Evolutionary conservation across 2,113 vertebrate genomes (phyloP).

Genomic region (Chaenocephalus aceratus): DNA sequence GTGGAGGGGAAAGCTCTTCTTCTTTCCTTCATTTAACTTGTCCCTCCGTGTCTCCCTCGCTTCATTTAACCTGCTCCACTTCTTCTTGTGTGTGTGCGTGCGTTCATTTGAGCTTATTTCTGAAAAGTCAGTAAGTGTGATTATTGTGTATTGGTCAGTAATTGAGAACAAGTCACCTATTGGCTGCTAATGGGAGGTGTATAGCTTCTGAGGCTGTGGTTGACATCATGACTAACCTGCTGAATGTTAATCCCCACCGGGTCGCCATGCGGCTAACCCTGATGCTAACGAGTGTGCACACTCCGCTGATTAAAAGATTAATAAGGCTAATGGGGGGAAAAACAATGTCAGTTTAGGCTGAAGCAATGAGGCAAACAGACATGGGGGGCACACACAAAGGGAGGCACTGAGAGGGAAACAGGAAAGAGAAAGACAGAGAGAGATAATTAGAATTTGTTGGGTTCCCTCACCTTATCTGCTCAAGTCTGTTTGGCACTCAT

Average conservation of each 20-base stretch:
- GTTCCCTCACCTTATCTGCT: slow-evolving; percentile 65
- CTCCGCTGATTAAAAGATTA: slow-evolving; percentile 76
- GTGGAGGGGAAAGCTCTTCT: slow-evolving; percentile 74
- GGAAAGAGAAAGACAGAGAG: slow-evolving; percentile 7
- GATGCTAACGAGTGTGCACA: slow-evolving; percentile 65
- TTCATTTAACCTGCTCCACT: slow-evolving; percentile 77
- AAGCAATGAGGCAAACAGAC: slow-evolving; percentile 57
- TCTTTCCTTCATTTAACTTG: slow-evolving; percentile 81
- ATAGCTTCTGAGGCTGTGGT: slow-evolving; percentile 34
- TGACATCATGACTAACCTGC: slow-evolving; percentile 61
- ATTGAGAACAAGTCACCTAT: slow-evolving; percentile 75
- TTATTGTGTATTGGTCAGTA: slow-evolving; percentile 71
- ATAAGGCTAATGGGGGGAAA: slow-evolving; percentile 78
- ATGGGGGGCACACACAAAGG: slow-evolving; percentile 37
- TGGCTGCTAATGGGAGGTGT: slow-evolving; percentile 55
- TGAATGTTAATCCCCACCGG: slow-evolving; percentile 68
- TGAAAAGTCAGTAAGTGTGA: slow-evolving; percentile 62
- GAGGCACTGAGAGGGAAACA: slow-evolving; percentile 2
- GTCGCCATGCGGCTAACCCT: slow-evolving; percentile 47
- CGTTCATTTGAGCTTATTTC: slow-evolving; percentile 13
- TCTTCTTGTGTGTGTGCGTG: slow-evolving; percentile 33
- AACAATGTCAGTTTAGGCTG: slow-evolving; percentile 55
- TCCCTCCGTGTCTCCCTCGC: slow-evolving; percentile 71
- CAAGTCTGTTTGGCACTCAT: slow-evolving; percentile 68
- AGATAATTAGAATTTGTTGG: slow-evolving; percentile 19